Conservation (phyloP, 2,113 vertebrate species). For the Dermatemys mawii region DNA sequence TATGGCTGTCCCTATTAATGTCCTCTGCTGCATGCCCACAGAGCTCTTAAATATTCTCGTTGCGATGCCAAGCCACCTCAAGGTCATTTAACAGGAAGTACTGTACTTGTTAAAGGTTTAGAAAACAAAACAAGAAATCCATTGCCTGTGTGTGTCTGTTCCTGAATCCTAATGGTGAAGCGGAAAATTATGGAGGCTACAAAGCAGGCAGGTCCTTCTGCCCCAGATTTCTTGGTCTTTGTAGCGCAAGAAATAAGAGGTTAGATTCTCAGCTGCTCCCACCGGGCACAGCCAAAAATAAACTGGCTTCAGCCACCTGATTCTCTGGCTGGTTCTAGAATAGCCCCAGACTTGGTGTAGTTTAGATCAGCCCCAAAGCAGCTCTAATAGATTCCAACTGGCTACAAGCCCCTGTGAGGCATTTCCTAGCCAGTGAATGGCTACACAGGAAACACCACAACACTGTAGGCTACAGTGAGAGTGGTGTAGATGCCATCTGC, state of each 20-base stretch:
- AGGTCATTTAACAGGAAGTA: not conserved
- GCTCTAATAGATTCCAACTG: not conserved
- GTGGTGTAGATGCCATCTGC: not conserved
- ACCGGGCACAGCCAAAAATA: not conserved
- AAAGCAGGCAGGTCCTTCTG: not conserved
- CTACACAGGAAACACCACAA: not conserved
- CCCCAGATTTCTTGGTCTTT: not conserved
- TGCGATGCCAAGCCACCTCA: too few species aligned
- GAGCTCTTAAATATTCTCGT: not conserved
- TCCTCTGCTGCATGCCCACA: not conserved
- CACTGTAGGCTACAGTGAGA: not conserved
- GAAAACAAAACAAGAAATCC: not conserved
- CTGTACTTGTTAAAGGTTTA: not conserved
- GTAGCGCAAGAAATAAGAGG: not conserved
- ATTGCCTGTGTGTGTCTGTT: not conserved
- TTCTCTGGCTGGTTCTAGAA: not conserved
- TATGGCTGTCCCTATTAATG: not conserved
- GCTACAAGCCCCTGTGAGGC: rapidly evolving
- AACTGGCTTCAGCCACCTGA: not conserved
- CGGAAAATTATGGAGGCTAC: not conserved
- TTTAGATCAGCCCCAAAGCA: not conserved
- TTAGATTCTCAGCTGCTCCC: not conserved
- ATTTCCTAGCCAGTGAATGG: rapidly evolving
- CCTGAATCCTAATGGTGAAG: not conserved
- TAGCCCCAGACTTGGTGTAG: rapidly evolving